A percentile compares a stretch with the other conserved stretches of the same genome.
These are phyloP conservation scores for Rhagologus leucostigma DNA, from an alignment of 2,113 vertebrate genomes.

Conservation along the genomic window DNA sequence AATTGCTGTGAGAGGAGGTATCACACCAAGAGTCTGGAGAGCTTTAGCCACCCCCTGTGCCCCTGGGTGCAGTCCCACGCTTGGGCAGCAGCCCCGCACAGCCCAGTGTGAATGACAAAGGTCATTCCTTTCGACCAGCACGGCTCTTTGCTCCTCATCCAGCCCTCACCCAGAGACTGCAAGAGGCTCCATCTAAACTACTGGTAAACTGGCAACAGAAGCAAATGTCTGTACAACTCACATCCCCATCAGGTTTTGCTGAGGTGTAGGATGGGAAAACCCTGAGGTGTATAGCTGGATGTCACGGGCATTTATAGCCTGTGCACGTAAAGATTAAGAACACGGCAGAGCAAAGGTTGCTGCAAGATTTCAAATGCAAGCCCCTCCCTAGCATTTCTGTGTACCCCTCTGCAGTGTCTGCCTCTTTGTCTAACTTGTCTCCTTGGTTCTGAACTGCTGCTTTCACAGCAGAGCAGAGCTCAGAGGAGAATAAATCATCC, in stretches of 20 bases:
- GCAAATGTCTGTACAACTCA: not conserved
- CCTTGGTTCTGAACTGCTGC: not conserved
- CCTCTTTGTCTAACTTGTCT: not conserved
- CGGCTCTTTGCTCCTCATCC: not conserved
- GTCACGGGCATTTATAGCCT: not conserved
- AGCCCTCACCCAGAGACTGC: not conserved
- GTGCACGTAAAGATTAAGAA: not conserved
- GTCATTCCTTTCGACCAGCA: not conserved
- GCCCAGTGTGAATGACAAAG: rapidly evolving
- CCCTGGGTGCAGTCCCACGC: rapidly evolving
- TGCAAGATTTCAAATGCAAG: not conserved
- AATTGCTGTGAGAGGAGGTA: not conserved
- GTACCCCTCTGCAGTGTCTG: not conserved
- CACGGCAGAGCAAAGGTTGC: not conserved
- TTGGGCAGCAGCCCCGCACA: rapidly evolving
- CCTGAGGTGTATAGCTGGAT: no score
- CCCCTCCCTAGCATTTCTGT: not conserved
- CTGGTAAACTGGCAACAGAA: not conserved
- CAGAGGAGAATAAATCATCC: not conserved
- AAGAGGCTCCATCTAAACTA: not conserved
- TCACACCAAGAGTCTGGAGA: not conserved
- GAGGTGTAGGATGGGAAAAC: not conserved
- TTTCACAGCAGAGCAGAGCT: not conserved
- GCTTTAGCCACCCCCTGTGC: not conserved
- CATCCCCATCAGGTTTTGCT: not conserved